Base-by-base conservation (phyloP, 2,888 invertebrate species). In the Laspeyria flexula region DNA sequence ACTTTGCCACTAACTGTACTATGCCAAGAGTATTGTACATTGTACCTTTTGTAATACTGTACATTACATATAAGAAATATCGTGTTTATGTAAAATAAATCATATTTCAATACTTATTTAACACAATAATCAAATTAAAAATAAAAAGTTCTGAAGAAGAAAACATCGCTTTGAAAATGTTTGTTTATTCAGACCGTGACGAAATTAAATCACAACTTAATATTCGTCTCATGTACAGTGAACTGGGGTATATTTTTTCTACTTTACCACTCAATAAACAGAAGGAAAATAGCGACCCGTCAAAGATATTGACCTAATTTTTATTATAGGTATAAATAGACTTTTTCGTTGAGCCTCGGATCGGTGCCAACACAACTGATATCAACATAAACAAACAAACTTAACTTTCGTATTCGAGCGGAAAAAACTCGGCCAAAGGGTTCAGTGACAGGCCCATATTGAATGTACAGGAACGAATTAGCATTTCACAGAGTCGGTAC, bases 401-500 rank as follows among this genome's bases (percentile, higher is more conserved):
- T 66, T 77, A 77, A 85, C 81, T 83, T 83, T 80, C 75, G 73
- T 71, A 73, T 67, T 72, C 74, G 64, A 60, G 71, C 70, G 73
- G 72, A 83, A n/a, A 88, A 87, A 87, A 86, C 78, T 83, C 77
- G 77, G 75, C 69, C 75, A 78, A 83, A 81, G 81, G 81, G 78
- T 75, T 79, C 73, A 65, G 60, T 72, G 75, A 82, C 85, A 81
- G 70, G 79, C 79, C 72, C 77, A 88, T 90, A 91, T 92, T 88
- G 90, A 79, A 73, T 84, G 83, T 85, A 82, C 83, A 77, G 79
- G 77, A 77, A 80, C 74, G 79, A 84, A 92, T 92, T 91, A 88
- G 89, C 92, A 92, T 91, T 81, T 88, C 88, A 91, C 77, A 88
- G 88, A 83, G 83, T 75, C 74, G 85, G 77, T 81, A 85, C 85